phyloP scores from a whole-genome alignment of 2,888 invertebrate genomes.

The Octodonta nipae region DNA sequence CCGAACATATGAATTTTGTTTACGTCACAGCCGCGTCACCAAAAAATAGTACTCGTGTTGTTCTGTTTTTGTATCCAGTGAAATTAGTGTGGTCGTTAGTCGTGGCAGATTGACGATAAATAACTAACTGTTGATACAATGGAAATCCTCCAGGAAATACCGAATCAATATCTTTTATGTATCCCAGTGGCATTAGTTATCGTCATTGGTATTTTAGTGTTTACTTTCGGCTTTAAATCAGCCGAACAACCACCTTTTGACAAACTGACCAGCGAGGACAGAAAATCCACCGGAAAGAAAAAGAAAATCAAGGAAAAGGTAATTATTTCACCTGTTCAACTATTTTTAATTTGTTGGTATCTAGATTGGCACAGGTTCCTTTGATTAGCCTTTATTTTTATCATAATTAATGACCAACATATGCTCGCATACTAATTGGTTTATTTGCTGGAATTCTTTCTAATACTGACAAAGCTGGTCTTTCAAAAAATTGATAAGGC shows the following conservation, averaged over 20 bases:
- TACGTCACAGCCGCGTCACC: conserved; percentile 60
- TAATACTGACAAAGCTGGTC: too few relatives aligned
- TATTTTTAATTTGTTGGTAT: conserved; percentile 1
- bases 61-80: neutral
- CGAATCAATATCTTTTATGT: conserved; percentile 43
- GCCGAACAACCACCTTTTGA: conserved; percentile 62
- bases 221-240: conserved; percentile 26
- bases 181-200: conserved; percentile 43
- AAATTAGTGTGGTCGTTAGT: neutral
- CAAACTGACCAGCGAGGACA: conserved; percentile 54
- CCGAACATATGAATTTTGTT: conserved; percentile 28
- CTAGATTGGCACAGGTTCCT: too few relatives aligned
- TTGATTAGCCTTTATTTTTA: too few relatives aligned
- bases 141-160: conserved; percentile 47
- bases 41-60: conserved; percentile 30
- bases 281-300: conserved; percentile 54
- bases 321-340: conserved; percentile 8
- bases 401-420: too few relatives aligned
- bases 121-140: conserved; percentile 31
- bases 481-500: too few relatives aligned
- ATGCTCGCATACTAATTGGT: too few relatives aligned
- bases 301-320: conserved; percentile 62
- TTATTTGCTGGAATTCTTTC: too few relatives aligned
- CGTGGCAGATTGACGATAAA: neutral
- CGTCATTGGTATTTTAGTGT: conserved; percentile 23